phyloP scores from a whole-genome alignment of 2,888 invertebrate genomes.

The Drosophila tanythrix region DNA sequence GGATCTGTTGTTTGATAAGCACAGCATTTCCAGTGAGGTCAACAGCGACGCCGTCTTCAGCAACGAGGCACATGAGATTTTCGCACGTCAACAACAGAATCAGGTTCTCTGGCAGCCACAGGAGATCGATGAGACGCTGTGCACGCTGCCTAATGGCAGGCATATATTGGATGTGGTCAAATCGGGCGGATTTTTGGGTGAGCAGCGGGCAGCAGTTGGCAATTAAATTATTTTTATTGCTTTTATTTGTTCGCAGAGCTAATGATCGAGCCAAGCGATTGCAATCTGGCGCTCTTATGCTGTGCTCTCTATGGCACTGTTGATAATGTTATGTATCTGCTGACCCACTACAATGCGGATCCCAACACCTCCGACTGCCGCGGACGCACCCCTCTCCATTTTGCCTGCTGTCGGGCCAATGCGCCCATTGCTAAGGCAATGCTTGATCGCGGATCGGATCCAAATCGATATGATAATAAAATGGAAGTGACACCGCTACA shows the following conservation, averaged over 20 bases:
- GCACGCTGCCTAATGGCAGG: constrained; percentile 68
- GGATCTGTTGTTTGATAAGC: constrained; percentile 81
- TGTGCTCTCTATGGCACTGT: constrained; percentile 80
- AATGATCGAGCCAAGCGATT: constrained; percentile 78
- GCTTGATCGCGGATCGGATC: constrained; percentile 88
- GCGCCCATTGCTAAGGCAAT: constrained; percentile 89
- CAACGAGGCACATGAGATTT: constrained; percentile 82
- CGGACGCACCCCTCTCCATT: constrained; percentile 91
- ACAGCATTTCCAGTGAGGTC: constrained; percentile 84
- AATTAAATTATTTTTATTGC: background rate
- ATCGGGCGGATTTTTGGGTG: constrained; percentile 78
- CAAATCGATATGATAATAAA: constrained; percentile 90
- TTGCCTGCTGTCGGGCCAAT: constrained; percentile 91
- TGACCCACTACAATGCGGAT: constrained; percentile 85
- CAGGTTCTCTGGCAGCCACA: constrained; percentile 82
- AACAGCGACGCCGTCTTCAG: constrained; percentile 82
- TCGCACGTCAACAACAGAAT: constrained; percentile 79
- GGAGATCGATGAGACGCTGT: constrained; percentile 82
- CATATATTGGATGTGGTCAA: constrained; percentile 79
- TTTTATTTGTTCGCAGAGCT: constrained; percentile 58
- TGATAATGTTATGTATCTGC: constrained; percentile 76
- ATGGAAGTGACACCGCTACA: constrained; percentile 90
- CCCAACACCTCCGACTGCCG: constrained; percentile 88
- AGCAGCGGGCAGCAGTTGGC: background rate
- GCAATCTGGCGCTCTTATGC: constrained; percentile 82